Evolutionary conservation across 2,888 invertebrate species (phyloP), one percentile per base, ranked within the genome.

Genomic region (Dicyrtoma fusca): DNA sequence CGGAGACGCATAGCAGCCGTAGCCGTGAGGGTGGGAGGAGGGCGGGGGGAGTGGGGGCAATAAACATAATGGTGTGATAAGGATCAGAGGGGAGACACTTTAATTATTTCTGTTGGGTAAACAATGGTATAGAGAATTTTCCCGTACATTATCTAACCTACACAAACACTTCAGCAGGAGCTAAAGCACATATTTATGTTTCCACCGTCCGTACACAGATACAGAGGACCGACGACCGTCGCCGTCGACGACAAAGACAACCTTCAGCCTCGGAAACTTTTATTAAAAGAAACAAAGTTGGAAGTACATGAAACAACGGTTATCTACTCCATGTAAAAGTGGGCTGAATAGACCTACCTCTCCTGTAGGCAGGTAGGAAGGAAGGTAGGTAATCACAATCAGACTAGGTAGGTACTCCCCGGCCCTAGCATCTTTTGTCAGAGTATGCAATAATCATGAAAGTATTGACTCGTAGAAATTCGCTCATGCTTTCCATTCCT

Each of bases 51-150:
- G 13, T 51, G 63, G 73, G 73, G 71, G 73, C 69, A 75, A 75
- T 75, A 75, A 75, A 73, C 75, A 73, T 75, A 75, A 75, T 75
- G 75, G 75, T 73, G 73, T 73, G 75, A 75, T 75, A 73, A 75
- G 72, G 73, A 75, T 75, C 75, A 73, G 73, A 73, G 71, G 72
- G 71, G 75, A 75, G 73, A 73, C 68, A 68, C 73, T 75, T 75
- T 75, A 75, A 75, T 75, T 75, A 75, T 75, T 75, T 75, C 69
- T 73, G 62, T 61, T 75, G 75, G 71, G 75, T 73, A 75, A 75
- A 75, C 75, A 74, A 75, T 75, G 61, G 49, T 55, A 64, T n/a
- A 63, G 64, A 42, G 71, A 71, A 71, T 63, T 71, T 71, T 64
- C 73, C 59, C 55, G 64, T 68, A 73, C 73, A 73, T 75, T 75